Evolutionary conservation across 2,888 invertebrate genomes (phyloP), one percentile per base, ranked within the genome.

Genomic region (Noctua janthina): DNA sequence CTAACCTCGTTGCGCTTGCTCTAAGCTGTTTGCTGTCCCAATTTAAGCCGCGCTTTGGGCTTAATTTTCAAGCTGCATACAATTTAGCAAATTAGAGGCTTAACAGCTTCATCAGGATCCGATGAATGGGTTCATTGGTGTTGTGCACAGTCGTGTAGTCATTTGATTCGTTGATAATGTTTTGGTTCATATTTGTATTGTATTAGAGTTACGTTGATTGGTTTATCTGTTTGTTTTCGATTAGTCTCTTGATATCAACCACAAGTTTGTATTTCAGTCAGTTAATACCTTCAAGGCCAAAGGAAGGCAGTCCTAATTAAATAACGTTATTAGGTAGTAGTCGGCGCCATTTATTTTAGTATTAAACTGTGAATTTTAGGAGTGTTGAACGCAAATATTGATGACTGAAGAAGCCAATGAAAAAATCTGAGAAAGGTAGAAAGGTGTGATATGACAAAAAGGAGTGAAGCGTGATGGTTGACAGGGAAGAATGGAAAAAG

Each of bases 41-140:
- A 88, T 89, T 90, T 81, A 81, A 83, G 84, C 87, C 85, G 49
- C 85, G 88, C 87, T 89, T 88, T 83, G 82, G 84, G 88, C 89
- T 90, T 90, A 91, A 92, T 92, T 90, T 89, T 87, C 81, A 88
- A 87, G 89, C 85, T 90, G 90, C 92, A 90, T 83, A 82, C 88
- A 91, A 90, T 92, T 93, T 89, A 89, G 88, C 89, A 90, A 92
- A 93, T 93, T 91, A 92, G 90, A 79, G 86, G 82, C 82, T 87
- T 90, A 89, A 88, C 90, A 82, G 90, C 88, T 91, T 92, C 91
- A 91, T 91, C 91, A 91, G 88, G 73, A 84, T 71, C 86, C 82
- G 81, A 90, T 92, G 89, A 91, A 93, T 92, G 78, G 90, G 86
- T 82, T 89, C 90, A 86, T 91, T 91, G 73, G 74, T 64, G 54